Conservation (phyloP, 2,888 invertebrate genomes). For the Tetramorium bicarinatum region DNA sequence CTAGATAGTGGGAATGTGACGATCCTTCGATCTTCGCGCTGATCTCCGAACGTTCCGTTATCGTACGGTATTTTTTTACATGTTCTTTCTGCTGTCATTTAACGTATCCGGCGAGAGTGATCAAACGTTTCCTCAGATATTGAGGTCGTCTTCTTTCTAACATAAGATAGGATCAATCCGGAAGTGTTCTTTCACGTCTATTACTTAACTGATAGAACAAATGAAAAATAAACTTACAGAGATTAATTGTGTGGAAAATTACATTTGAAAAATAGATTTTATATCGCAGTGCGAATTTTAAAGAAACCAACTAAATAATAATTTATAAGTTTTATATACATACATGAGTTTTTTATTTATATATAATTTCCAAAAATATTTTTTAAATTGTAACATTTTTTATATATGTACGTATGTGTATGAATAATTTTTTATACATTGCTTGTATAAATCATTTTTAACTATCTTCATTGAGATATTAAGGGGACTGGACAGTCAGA, state of each 20-base stretch:
- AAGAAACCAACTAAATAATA: background rate
- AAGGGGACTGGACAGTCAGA: too few relatives aligned
- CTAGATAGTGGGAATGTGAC: background rate
- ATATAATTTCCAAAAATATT: background rate
- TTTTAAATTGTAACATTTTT: background rate
- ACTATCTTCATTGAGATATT: background rate
- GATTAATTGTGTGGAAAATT: background rate
- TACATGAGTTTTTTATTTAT: background rate
- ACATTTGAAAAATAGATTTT: background rate
- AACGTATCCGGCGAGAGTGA: constrained; percentile 40
- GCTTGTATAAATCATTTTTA: background rate
- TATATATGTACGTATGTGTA: background rate
- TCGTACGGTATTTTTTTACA: constrained; percentile 52
- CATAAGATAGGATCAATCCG: background rate
- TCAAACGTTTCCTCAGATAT: background rate
- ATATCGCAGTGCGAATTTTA: background rate
- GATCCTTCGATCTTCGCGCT: constrained; percentile 13
- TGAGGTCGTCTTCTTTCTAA: constrained; percentile 4
- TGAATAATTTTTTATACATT: background rate
- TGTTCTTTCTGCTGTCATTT: constrained; percentile 2
- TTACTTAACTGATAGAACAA: background rate
- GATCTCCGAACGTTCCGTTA: constrained; percentile 46
- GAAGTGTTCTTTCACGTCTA: background rate
- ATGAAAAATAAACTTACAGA: background rate
- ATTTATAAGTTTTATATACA: background rate